Percentiles rank a stretch among this genome's conserved stretches.
phyloP scores from a whole-genome alignment of 2,113 vertebrate genomes.

The Gallinago media region DNA sequence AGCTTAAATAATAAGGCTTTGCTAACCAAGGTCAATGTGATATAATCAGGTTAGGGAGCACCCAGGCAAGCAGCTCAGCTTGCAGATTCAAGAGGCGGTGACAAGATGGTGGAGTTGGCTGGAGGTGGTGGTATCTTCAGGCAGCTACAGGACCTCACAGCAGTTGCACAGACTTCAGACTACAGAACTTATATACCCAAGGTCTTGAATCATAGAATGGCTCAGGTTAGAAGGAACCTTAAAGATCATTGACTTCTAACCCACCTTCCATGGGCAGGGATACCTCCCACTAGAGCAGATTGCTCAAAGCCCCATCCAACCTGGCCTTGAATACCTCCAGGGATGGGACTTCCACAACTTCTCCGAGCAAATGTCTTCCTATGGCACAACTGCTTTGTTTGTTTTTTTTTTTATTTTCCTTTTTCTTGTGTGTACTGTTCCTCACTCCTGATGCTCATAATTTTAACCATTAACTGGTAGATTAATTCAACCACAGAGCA shows the following conservation, averaged over 20 bases:
- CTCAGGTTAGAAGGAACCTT: too few species aligned
- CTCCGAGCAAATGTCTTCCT: neutral
- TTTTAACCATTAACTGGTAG: neutral
- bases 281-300: too few species aligned
- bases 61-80: accelerated
- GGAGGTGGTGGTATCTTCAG: neutral
- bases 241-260: too few species aligned
- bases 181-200: neutral
- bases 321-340: too few species aligned
- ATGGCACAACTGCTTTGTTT: neutral
- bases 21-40: neutral
- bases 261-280: too few species aligned
- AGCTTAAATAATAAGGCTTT: neutral
- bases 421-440: neutral
- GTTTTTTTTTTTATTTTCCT: accelerated
- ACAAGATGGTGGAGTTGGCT: neutral
- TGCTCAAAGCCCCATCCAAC: too few species aligned
- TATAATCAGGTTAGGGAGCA: accelerated
- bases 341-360: too few species aligned
- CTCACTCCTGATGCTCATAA: neutral
- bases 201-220: too few species aligned
- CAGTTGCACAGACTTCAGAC: neutral
- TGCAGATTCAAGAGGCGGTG: neutral
- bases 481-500: neutral
- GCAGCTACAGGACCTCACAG: neutral